Percentiles rank a stretch among this genome's conserved stretches.
Evolutionary conservation across 2,888 invertebrate genomes (phyloP).

Genomic region (Mantis religiosa): DNA sequence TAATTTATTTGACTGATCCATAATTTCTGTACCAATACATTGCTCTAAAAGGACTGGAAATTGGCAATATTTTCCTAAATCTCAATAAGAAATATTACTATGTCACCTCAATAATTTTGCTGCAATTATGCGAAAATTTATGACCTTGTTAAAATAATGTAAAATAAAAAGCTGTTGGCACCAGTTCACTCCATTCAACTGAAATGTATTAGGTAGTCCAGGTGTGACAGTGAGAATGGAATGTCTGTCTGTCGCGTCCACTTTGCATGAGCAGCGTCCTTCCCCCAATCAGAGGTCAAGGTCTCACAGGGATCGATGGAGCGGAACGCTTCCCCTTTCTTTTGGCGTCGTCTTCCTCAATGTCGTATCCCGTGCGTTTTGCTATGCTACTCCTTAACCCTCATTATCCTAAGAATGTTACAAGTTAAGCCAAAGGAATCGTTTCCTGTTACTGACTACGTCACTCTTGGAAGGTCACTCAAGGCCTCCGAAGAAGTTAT

Average conservation of each 20-base stretch:
- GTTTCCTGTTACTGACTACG: background rate
- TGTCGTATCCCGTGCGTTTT: background rate
- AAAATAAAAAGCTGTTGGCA: too few species aligned
- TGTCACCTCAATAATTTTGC: too few species aligned
- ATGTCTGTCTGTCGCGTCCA: background rate
- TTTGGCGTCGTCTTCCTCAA: background rate
- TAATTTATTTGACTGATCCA: too few species aligned
- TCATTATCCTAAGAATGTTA: background rate
- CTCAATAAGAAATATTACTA: too few species aligned
- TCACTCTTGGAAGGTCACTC: background rate
- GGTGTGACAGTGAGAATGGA: background rate
- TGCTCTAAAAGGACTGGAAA: too few species aligned
- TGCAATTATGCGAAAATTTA: too few species aligned
- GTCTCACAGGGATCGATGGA: slow-evolving; percentile 13
- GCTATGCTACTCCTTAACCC: background rate
- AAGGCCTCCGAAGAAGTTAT: background rate
- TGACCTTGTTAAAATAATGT: too few species aligned
- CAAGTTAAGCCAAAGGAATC: background rate
- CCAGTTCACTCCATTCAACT: background rate
- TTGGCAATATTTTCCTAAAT: too few species aligned
- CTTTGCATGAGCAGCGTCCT: background rate
- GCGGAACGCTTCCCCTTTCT: slow-evolving; percentile 3
- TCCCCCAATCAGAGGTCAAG: slow-evolving; percentile 15
- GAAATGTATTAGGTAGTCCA: background rate
- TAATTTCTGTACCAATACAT: too few species aligned